phyloP scores from a whole-genome alignment of 2,888 invertebrate genomes.

The Sialis fuliginosa region DNA sequence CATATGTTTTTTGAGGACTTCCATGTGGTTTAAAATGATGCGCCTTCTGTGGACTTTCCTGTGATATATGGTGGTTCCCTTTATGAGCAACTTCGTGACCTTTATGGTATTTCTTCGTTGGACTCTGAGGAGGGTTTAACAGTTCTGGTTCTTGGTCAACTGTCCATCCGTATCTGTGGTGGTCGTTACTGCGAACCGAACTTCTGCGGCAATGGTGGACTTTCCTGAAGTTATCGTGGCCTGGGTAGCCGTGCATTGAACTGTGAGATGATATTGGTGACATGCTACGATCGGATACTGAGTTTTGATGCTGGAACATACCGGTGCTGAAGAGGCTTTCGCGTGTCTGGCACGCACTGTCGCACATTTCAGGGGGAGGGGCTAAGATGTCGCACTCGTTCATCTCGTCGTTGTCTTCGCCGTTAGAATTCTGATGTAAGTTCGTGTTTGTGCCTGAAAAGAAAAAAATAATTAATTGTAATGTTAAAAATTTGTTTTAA shows the following conservation, averaged over 20 bases:
- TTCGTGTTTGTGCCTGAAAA: too few species aligned
- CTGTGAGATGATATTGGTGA: not conserved
- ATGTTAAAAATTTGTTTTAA: too few species aligned
- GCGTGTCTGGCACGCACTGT: slow-evolving; percentile 67
- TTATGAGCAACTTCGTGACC: slow-evolving; percentile 7
- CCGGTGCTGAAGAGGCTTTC: slow-evolving; percentile 44
- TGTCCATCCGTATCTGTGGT: slow-evolving; percentile 3
- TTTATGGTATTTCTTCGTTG: slow-evolving; percentile 14
- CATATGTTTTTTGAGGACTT: slow-evolving; percentile 18
- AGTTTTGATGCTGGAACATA: not conserved
- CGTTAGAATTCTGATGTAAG: too few species aligned
- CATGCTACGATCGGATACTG: not conserved
- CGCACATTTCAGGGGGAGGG: slow-evolving; percentile 36
- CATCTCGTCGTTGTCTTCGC: slow-evolving; percentile 7
- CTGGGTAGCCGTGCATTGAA: not conserved
- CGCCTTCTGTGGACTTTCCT: not conserved
- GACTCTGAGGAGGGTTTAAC: slow-evolving; percentile 7
- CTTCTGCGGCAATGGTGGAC: not conserved
- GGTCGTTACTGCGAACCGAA: not conserved
- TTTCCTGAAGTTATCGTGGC: not conserved
- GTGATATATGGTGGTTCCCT: not conserved
- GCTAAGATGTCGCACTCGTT: slow-evolving; percentile 12
- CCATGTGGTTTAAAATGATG: slow-evolving; percentile 7
- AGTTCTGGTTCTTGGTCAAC: slow-evolving; percentile 5
- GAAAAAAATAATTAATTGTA: too few species aligned